A percentile compares a stretch with the other conserved stretches of the same genome.
Evolutionary conservation across 2,113 vertebrate genomes (phyloP).

Genomic region (Megaceryle maxima): DNA sequence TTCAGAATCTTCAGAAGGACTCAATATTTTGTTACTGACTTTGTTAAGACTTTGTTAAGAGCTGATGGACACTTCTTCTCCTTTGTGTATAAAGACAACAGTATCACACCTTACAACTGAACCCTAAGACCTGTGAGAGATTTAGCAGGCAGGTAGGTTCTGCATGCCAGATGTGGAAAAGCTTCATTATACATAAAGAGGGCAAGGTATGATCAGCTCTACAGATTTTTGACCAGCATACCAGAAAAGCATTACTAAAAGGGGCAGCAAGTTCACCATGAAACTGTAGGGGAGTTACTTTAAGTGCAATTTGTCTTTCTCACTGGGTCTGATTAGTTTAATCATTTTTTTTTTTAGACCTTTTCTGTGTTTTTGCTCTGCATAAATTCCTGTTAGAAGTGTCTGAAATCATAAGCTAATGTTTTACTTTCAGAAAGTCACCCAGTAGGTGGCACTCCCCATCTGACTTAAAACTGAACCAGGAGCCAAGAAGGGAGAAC

Average conservation of each 20-base stretch:
- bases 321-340: background rate
- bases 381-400: background rate
- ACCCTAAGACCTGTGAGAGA: background rate
- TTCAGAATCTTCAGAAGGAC: background rate
- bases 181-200: background rate
- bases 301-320: background rate
- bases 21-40: background rate
- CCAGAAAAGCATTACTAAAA: background rate
- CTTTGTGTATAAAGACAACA: background rate
- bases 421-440: conserved; percentile 1
- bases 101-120: background rate
- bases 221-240: background rate
- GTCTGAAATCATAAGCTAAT: background rate
- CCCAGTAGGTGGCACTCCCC: conserved; percentile 48
- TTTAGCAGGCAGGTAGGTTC: background rate
- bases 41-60: background rate
- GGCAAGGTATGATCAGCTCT: background rate
- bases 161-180: background rate
- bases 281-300: background rate
- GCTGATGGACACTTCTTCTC: background rate
- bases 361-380: background rate
- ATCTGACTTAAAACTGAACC: background rate
- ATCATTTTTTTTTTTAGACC: background rate
- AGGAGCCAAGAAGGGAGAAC: background rate
- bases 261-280: background rate